A percentile compares a stretch with the other conserved stretches of the same genome.
These are phyloP conservation scores for Maniola jurtina DNA, from an alignment of 1,140 invertebrate genomes.

Conservation along the genomic window DNA sequence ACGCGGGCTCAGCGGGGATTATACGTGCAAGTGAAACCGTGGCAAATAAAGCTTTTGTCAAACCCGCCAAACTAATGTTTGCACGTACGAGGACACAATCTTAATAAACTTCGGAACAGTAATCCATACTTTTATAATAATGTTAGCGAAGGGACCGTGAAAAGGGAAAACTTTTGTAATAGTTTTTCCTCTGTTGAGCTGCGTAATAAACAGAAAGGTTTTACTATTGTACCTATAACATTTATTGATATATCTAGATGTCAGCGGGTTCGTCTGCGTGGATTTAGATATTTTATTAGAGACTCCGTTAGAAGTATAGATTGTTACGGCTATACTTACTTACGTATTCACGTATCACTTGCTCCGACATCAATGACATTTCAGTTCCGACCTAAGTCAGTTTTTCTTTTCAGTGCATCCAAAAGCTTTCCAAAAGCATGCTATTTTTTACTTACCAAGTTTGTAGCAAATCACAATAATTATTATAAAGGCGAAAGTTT, in stretches of 20 bases:
- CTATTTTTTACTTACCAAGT: no score
- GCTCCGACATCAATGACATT: no score
- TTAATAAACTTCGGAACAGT: constrained; percentile 23
- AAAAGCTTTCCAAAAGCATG: no score
- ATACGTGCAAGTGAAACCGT: constrained; percentile 24
- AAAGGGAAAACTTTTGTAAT: constrained; percentile 18
- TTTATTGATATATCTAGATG: background rate
- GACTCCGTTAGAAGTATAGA: no score
- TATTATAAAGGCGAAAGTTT: no score
- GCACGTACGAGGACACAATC: constrained; percentile 25
- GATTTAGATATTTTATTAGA: no score
- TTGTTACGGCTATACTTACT: no score
- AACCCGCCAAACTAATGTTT: constrained; percentile 22
- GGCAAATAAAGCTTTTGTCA: constrained; percentile 26
- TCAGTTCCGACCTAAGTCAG: no score
- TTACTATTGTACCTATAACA: background rate
- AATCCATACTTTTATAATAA: constrained; percentile 28
- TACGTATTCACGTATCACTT: no score
- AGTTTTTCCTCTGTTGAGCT: constrained; percentile 22
- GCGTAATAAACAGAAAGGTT: background rate
- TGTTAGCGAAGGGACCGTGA: constrained; percentile 11
- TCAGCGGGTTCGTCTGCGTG: background rate
- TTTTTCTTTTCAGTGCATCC: no score
- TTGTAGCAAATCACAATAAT: no score
- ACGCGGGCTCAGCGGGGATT: constrained; percentile 40